A percentile compares a stretch with the other conserved stretches of the same genome.
phyloP scores from a whole-genome alignment of 2,113 vertebrate species.

The Aegotheles bennettii region DNA sequence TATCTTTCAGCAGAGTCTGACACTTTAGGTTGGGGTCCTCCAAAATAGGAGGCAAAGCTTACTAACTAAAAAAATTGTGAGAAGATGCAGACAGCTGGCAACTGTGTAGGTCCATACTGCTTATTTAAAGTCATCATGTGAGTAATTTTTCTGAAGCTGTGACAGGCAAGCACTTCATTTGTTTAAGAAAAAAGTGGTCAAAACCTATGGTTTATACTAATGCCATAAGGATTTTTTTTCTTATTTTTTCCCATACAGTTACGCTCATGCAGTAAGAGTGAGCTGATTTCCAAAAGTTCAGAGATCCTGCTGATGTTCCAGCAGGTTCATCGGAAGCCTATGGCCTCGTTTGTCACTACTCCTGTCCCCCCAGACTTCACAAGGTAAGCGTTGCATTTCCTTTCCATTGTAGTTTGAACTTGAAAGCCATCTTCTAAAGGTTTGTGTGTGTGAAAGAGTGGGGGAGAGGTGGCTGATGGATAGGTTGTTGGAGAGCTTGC shows the following conservation, averaged over 20 bases:
- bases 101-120: too few relatives aligned
- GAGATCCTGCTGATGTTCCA: slow-evolving; percentile 99
- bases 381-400: slow-evolving; percentile 72
- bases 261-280: slow-evolving; percentile 97
- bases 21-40: too few relatives aligned
- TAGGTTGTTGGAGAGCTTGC: neutral
- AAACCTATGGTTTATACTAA: neutral
- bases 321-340: slow-evolving; percentile 97
- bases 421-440: neutral
- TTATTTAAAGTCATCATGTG: too few relatives aligned
- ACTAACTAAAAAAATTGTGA: too few relatives aligned
- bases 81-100: too few relatives aligned
- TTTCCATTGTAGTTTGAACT: neutral
- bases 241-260: slow-evolving; percentile 66
- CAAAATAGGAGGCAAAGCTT: too few relatives aligned
- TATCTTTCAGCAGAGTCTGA: too few relatives aligned
- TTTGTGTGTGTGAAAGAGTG: neutral
- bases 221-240: neutral
- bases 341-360: slow-evolving; percentile 98
- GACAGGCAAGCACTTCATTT: neutral
- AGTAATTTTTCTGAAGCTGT: neutral
- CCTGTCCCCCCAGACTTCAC: slow-evolving; percentile 98
- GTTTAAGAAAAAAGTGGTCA: neutral
- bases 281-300: slow-evolving; percentile 93
- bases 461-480: neutral